Conservation (phyloP, 2,113 vertebrate species). For the Labeo rohita region DNA sequence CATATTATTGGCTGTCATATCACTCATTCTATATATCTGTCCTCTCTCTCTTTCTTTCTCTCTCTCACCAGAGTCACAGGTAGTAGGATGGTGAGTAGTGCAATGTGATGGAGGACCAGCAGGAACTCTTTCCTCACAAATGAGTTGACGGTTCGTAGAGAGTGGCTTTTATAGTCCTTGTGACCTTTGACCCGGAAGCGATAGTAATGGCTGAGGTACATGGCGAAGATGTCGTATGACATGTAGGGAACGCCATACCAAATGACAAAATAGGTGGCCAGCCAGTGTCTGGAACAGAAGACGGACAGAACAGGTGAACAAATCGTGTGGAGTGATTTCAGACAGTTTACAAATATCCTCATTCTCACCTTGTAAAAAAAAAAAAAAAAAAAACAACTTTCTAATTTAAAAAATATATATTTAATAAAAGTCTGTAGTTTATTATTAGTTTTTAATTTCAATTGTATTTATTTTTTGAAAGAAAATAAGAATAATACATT, state of each 20-base stretch:
- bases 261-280: conserved; percentile 86
- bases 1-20: not conserved
- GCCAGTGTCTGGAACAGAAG: conserved; percentile 85
- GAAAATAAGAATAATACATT: too few relatives aligned
- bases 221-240: conserved; percentile 91
- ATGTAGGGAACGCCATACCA: conserved; percentile 94
- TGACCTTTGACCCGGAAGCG: conserved; percentile 80
- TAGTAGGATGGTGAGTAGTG: conserved; percentile 88
- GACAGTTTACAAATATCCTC: not conserved
- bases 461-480: too few relatives aligned
- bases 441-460: too few relatives aligned
- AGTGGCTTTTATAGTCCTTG: conserved; percentile 77
- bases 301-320: not conserved
- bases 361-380: not conserved
- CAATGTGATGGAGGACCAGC: conserved; percentile 91
- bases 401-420: too few relatives aligned
- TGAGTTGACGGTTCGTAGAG: conserved; percentile 75
- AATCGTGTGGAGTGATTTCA: not conserved
- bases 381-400: too few relatives aligned
- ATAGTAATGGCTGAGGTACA: conserved; percentile 96
- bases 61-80: conserved; percentile 87
- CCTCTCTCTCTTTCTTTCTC: not conserved
- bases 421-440: too few relatives aligned
- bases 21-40: not conserved
- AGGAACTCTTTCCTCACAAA: conserved; percentile 88